Evolutionary conservation across 2,797 vertebrate species (phyloP).

Genomic region (Calcarius lapponicus): DNA sequence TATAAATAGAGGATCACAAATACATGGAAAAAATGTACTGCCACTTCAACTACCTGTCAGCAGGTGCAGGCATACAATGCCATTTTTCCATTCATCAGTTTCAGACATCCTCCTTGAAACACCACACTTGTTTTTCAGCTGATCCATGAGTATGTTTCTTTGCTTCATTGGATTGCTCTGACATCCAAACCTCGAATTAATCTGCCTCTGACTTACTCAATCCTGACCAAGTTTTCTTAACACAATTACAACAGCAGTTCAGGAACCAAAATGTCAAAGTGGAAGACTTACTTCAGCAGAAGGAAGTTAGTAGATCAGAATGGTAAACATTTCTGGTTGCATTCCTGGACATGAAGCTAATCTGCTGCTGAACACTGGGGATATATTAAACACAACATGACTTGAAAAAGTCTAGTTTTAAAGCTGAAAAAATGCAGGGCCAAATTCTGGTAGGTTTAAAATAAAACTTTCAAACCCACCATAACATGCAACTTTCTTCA

Average conservation of each 20-base stretch:
- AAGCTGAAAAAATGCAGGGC: neutral
- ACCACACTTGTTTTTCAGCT: neutral
- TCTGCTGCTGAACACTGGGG: neutral
- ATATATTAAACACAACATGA: neutral
- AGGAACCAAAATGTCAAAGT: neutral
- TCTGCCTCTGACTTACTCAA: neutral
- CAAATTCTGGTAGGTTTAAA: neutral
- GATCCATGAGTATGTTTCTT: neutral
- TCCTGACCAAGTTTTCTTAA: neutral
- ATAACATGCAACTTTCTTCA: neutral
- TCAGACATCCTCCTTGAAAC: neutral
- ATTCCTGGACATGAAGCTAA: neutral
- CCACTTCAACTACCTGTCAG: neutral
- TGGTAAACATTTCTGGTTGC: neutral
- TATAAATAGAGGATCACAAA: neutral
- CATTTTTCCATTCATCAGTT: neutral
- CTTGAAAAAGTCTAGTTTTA: neutral
- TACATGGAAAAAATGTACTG: neutral
- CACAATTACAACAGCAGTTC: neutral
- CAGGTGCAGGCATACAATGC: neutral
- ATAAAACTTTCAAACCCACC: neutral
- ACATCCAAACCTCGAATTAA: neutral
- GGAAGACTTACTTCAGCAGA: neutral
- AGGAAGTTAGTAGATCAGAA: neutral
- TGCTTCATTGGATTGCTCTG: neutral